phyloP scores from a whole-genome alignment of 1,140 invertebrate genomes.

The Theocolax elegans region DNA sequence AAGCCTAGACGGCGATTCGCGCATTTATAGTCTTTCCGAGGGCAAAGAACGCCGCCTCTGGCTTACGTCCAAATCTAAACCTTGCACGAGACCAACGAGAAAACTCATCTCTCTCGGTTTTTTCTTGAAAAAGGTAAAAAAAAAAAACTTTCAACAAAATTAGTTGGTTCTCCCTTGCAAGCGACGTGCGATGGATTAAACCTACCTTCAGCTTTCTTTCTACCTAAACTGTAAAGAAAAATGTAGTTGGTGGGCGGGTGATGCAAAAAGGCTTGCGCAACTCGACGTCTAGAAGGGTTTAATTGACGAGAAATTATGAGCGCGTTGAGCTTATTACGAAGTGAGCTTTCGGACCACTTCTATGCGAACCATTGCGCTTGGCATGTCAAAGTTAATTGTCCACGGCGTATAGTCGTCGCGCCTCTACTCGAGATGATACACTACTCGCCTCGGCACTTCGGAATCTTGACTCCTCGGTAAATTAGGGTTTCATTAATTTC shows the following conservation, averaged over 20 bases:
- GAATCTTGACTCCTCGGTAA: neutral
- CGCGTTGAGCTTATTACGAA: conserved; percentile 14
- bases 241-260: neutral
- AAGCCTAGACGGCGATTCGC: neutral
- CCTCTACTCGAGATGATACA: conserved; percentile 12
- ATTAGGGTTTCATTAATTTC: conserved; percentile 31
- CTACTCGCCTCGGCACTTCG: neutral
- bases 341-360: neutral
- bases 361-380: conserved; percentile 22
- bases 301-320: conserved; percentile 29
- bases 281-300: neutral
- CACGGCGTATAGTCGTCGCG: neutral
- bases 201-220: no score
- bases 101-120: neutral
- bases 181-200: no score
- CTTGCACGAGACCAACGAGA: neutral
- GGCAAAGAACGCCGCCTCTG: neutral
- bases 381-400: conserved; percentile 27
- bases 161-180: no score
- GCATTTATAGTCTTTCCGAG: conserved; percentile 27
- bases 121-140: no score
- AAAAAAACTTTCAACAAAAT: no score
- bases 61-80: neutral
- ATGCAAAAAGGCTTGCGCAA: neutral
- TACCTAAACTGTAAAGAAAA: no score